Conservation (phyloP, 2,113 vertebrate genomes). For the Pseudopodoces humilis region DNA sequence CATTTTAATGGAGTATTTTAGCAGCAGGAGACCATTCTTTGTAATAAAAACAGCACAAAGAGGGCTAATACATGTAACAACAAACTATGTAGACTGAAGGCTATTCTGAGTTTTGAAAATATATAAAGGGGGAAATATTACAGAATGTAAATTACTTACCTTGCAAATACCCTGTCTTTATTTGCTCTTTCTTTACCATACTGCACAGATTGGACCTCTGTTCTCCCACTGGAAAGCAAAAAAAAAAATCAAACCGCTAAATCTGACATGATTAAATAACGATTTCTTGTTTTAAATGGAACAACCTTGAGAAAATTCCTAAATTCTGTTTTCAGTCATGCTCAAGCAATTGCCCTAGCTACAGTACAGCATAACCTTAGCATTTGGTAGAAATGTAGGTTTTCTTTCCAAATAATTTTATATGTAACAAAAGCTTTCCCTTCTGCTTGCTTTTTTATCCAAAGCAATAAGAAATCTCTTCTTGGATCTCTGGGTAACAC, state of each 20-base stretch:
- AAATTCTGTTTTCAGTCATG: not conserved
- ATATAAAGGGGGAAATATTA: not conserved
- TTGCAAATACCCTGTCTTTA: conserved; percentile 95
- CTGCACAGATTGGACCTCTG: conserved; percentile 97
- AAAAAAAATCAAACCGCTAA: not conserved
- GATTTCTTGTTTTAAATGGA: not conserved
- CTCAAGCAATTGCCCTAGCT: not conserved
- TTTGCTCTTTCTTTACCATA: conserved; percentile 98
- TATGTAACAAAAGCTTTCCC: not conserved
- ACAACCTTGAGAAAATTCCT: not conserved
- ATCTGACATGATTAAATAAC: not conserved
- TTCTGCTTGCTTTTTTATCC: not conserved
- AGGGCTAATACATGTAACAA: not conserved
- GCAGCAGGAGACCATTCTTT: not conserved
- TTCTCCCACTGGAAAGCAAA: conserved; percentile 86
- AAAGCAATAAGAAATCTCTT: not conserved
- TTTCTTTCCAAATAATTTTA: not conserved
- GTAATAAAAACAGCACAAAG: not conserved
- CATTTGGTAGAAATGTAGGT: not conserved
- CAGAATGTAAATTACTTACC: conserved; percentile 75
- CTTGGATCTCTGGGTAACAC: not conserved
- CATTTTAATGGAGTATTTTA: not conserved
- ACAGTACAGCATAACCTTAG: not conserved
- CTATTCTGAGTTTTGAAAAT: not conserved
- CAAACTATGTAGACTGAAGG: not conserved